Conservation (phyloP, 1,140 invertebrate species). For the Coboldia fuscipes region DNA sequence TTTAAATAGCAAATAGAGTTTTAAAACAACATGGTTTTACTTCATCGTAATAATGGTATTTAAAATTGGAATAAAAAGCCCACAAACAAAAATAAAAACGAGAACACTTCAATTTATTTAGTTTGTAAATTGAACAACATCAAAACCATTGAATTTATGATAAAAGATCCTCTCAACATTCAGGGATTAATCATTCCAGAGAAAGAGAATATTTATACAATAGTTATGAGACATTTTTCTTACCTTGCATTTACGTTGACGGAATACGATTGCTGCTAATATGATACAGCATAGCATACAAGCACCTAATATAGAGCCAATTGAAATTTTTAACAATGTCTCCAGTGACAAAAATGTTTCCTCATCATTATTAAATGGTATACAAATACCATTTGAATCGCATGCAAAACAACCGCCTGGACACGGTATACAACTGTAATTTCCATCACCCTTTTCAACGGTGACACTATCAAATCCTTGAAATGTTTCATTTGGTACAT, state of each 20-base stretch:
- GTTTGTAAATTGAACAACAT: too few species aligned
- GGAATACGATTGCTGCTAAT: constrained; percentile 46
- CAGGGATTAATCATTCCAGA: too few species aligned
- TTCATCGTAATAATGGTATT: too few species aligned
- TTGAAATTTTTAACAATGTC: constrained; percentile 34
- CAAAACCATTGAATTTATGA: too few species aligned
- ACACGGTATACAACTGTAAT: constrained; percentile 33
- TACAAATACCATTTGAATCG: constrained; percentile 27
- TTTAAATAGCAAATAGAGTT: too few species aligned
- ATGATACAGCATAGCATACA: constrained; percentile 50
- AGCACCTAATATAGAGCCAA: constrained; percentile 44
- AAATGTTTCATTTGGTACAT: constrained; percentile 21
- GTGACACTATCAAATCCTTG: constrained; percentile 23
- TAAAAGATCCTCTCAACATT: too few species aligned
- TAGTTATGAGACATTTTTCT: too few species aligned
- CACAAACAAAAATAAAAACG: neutral
- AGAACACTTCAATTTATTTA: too few species aligned
- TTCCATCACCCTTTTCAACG: constrained; percentile 20
- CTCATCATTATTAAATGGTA: constrained; percentile 20
- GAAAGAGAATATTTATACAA: neutral
- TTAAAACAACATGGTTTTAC: too few species aligned
- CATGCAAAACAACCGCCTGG: constrained; percentile 28
- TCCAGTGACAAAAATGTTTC: constrained; percentile 23
- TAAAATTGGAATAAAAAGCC: neutral
- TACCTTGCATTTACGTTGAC: constrained; percentile 58